Evolutionary conservation across 2,888 invertebrate species (phyloP), one percentile per base, ranked within the genome.

Genomic region (Omphaloscelis lunosa): DNA sequence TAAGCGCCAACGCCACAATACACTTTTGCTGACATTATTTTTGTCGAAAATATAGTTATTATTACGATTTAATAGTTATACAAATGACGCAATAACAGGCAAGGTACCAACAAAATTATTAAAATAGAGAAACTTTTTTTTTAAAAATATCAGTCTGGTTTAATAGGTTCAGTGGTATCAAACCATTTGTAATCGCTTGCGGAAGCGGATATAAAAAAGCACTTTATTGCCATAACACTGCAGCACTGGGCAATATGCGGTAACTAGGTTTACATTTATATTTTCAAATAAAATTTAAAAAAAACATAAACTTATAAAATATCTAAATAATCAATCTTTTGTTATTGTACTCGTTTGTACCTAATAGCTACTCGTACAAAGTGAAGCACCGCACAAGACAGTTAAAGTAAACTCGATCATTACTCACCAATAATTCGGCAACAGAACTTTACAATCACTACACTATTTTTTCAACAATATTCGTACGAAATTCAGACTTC

Each of bases 381-480:
- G 59, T 29, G 12, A 23, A 53, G 23, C 59, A 3, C 15, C 27
- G 51, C 12, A 80, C 23, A 27, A 23, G 5, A 53, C 27, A 34
- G 27, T 6, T 53, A 34, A 34, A 34, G 34, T 41, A 17, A 65
- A 62, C 27, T 56, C 8, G 45, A 48, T n/a, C 15, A 58, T 65
- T 59, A 80, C 83, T 83, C 48, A 83, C 83, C 84, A 51, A 61
- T 45, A 68, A 67, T 20, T 23, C 34, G 5, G 51, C 20, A 72
- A 72, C 12, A 59, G 23, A 71, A 67, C 66, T 70, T 80, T 72
- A 84, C 84, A 69, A 72, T 66, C 77, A 81, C 77, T 70, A 66
- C 77, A 81, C 82, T 34, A 65, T 68, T 69, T 72, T 65, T 66
- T 29, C 23, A 61, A 80, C 15, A 65, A 76, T 70, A 67, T 79